Percentiles rank a stretch among this genome's conserved stretches.
Conservation (phyloP, 2,888 invertebrate species). For the Stictocephala bisonia region DNA sequence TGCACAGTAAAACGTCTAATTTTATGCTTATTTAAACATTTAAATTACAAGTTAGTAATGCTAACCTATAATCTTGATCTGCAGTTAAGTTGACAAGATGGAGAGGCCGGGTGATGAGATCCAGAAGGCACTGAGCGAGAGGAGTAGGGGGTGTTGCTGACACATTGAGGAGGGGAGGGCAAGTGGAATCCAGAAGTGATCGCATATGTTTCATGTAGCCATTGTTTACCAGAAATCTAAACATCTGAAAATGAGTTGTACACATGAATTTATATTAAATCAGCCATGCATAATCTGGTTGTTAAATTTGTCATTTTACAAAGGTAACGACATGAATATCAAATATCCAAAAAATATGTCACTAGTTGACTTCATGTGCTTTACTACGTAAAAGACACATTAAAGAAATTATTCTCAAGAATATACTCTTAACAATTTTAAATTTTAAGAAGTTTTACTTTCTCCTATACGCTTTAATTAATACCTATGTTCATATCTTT, state of each 20-base stretch:
- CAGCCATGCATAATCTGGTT: neutral
- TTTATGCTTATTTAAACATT: too few species aligned
- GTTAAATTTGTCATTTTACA: neutral
- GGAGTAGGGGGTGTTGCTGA: constrained; percentile 78
- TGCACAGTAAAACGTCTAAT: too few species aligned
- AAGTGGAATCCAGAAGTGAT: constrained; percentile 74
- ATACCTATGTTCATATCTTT: too few species aligned
- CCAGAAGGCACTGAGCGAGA: constrained; percentile 77
- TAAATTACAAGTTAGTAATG: too few species aligned
- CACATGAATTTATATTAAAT: too few species aligned
- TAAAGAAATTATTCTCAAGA: too few species aligned
- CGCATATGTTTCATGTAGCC: constrained; percentile 82
- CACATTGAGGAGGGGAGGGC: constrained; percentile 76
- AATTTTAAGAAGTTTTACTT: too few species aligned
- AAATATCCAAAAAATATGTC: too few species aligned
- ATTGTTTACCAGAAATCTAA: constrained; percentile 59
- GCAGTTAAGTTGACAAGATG: constrained; percentile 67
- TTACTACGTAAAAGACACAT: too few species aligned
- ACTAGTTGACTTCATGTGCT: too few species aligned
- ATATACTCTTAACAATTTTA: too few species aligned
- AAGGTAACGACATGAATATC: constrained; percentile 26
- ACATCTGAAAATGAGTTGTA: constrained; percentile 53
- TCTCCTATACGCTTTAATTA: too few species aligned
- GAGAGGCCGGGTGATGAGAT: constrained; percentile 82
- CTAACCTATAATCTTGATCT: constrained; percentile 65